Evolutionary conservation across 2,888 invertebrate genomes (phyloP), one percentile per base, ranked within the genome.

Genomic region (Leucoptera coffeella): DNA sequence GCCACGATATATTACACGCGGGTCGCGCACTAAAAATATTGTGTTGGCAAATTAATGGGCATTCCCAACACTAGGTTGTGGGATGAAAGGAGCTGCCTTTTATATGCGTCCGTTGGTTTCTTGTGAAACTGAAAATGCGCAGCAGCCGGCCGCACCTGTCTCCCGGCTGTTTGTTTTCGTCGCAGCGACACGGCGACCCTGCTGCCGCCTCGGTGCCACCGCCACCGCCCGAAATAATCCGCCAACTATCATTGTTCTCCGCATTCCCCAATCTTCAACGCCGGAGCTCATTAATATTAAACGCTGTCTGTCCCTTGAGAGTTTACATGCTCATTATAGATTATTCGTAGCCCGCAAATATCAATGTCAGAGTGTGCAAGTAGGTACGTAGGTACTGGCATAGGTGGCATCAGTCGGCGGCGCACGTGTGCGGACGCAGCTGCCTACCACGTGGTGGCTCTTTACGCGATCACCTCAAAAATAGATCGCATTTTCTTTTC

Each of bases 1-100:
- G 61, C 50, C 49, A 50, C 67, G 67, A 69, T 69, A 69, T 69
- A 69, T 69, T 69, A 69, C 67, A 62, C 60, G 58, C 67, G 57
- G 57, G 61, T 58, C 59, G 65, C 53, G 58, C 51, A 69, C 69
- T 69, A 69, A 69, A 69, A 69, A 69, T 69, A 69, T 69, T 69
- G 67, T 67, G 69, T 67, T 69, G 69, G 69, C 69, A 69, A 69
- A 69, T 69, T 69, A 69, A 69, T 69, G 69, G 67, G 69, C 69
- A 69, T 69, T 69, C 69, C 51, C 60, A 59, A 57, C 60, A 50
- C 61, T 67, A 54, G 69, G 60, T 58, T 50, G 61, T 57, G 62
- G 69, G 69, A 65, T 65, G 67, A 67, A 67, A 67, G 69, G 64
- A 65, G 64, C 61, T 64, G 64, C 61, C 65, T 65, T 65, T 67